Base-by-base conservation (phyloP, 2,797 vertebrate species). In the Poeciliopsis turneri region DNA sequence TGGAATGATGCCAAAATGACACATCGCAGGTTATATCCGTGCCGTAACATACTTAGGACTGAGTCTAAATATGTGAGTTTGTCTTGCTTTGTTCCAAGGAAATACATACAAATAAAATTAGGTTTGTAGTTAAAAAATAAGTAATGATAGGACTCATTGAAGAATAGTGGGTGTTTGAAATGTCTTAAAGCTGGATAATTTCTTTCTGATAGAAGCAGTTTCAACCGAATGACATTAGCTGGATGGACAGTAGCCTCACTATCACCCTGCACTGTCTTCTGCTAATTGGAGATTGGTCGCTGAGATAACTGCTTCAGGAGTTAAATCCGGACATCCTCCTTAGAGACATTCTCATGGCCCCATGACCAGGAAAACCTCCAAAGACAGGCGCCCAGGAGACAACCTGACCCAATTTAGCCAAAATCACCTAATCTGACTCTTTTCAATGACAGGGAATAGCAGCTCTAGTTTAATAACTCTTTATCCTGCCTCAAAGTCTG, bases 1-100 rank as follows among this genome's bases (percentile, higher is more conserved):
- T 88, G 86, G 87, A 92, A 81, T 82, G 81, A 87, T 20, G 81
- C 82, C 85, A 88, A 79, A 46, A 76, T 8, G 16, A 84, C 84
- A 76, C 82, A 82, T 81, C 77, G 64, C 45, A 69, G 75, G 81
- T 55, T 45, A 61, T 70, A 81, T 61, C 49, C 36, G 25, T 81
- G 46, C 74, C 0, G 10, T 72, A 81, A 6, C 66, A 69, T 43
- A n/a, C 39, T 7, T n/a, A 5, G 12, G 39, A n/a, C 66, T 68
- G 20, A n/a, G 25, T 43, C 20, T 25, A 69, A 41, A 43, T 43
- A 41, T n/a, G 23, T 69, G 39, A 41, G 18, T 41, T 68, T 41
- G 36, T 5, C 36, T 39, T 43, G 23, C 23, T 81, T 68, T 28
- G 75, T 74, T 78, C n/a, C 25, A 69, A 69, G 23, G 11, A 68